Base-by-base conservation (phyloP, 1,140 invertebrate species). In the Drosophila watanabei region DNA sequence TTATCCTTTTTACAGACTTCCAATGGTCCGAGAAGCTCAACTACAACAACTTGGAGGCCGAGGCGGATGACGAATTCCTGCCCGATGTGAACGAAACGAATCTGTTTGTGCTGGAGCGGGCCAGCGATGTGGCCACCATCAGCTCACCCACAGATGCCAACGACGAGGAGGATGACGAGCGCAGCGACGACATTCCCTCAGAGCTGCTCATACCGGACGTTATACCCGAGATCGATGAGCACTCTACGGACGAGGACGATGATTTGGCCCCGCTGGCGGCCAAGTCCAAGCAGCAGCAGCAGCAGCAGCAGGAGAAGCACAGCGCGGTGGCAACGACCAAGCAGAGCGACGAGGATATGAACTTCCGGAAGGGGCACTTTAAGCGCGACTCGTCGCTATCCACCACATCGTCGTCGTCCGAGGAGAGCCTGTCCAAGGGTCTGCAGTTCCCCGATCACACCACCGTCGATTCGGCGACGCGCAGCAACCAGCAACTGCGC, bases 141-240 rank as follows among this genome's bases (percentile, higher is more conserved):
- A 92, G 85, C n/a, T 89, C 82, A 37, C 87, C 80, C 39, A 82
- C 79, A 37, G 91, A 92, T 43, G 84, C 59, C 14, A 56, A 81
- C 11, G 75, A 75, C 14, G 81, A 78, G 35, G 80, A 89, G 7
- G 91, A 92, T n/a, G 92, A 92, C 30, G 92, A 92, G 16, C 64
- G 82, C 58, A 92, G 91, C 63, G 92, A 93, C 68, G 92, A 93
- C 35, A 88, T 93, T 66, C 92, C 92, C 49, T 86, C 89, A 2
- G 92, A 93, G 43, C 66, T 93, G 41, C 68, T 93, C 13, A 93
- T 93, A 75, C 91, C 86, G 20, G 92, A 93, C 62, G 72, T 75
- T 2, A 92, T 93, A 81, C 92, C 92, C 16, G 92, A 93, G 68
- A 92, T 93, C 16, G 89, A 93, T 79, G 92, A 93, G 60, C 79